Percentiles rank a stretch among this genome's conserved stretches.
Evolutionary conservation across 2,797 vertebrate species (phyloP).

Genomic region (Jordanella pulchra): DNA sequence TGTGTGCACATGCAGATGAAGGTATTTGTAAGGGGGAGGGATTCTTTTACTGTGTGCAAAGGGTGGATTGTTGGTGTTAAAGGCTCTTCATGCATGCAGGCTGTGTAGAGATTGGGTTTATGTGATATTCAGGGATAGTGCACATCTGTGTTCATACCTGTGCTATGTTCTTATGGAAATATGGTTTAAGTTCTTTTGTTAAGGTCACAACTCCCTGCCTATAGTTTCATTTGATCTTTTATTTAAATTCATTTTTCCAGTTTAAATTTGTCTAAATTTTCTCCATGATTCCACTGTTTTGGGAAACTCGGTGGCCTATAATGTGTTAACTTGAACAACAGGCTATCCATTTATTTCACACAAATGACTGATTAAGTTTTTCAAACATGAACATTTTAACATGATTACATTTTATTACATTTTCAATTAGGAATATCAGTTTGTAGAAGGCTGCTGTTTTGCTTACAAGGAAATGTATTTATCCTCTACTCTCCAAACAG

Average conservation of each 20-base stretch:
- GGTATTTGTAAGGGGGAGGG: conserved; percentile 49
- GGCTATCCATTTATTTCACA: conserved; percentile 68
- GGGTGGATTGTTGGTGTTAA: conserved; percentile 44
- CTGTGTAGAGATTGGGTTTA: conserved; percentile 18
- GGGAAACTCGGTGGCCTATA: conserved; percentile 28
- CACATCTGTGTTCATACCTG: conserved; percentile 31
- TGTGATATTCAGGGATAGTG: neutral
- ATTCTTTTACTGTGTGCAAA: conserved; percentile 49
- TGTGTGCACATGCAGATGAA: conserved; percentile 26
- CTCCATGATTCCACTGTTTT: conserved; percentile 55
- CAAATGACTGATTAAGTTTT: conserved; percentile 46
- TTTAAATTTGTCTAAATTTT: conserved; percentile 35
- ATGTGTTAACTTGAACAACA: conserved; percentile 56
- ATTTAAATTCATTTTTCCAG: conserved; percentile 21
- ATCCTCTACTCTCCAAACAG: too few species aligned
- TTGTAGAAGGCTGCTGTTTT: too few species aligned
- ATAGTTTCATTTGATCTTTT: conserved; percentile 46
- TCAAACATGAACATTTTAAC: conserved; percentile 16
- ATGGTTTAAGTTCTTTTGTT: conserved; percentile 53
- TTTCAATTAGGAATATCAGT: too few species aligned
- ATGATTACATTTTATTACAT: conserved; percentile 47
- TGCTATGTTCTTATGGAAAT: conserved; percentile 74
- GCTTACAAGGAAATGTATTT: too few species aligned
- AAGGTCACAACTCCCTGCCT: conserved; percentile 43
- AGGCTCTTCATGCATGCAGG: conserved; percentile 15